phyloP scores from a whole-genome alignment of 1,140 invertebrate genomes.

The Cydia splendana region DNA sequence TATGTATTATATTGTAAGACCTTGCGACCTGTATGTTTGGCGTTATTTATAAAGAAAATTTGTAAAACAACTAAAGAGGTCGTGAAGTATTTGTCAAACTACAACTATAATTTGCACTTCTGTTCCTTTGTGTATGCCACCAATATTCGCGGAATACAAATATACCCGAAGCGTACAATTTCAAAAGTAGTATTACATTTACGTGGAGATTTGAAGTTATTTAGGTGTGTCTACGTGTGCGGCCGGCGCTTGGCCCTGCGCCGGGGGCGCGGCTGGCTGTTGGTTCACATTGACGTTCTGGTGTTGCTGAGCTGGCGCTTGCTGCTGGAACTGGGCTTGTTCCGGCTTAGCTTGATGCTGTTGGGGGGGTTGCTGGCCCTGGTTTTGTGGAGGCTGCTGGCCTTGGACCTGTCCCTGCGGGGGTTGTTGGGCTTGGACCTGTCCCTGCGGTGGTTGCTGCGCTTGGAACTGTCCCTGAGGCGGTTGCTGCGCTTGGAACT shows the following conservation, averaged over 20 bases:
- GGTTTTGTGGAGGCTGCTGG: slow-evolving; percentile 39
- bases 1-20: too few species aligned
- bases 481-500: slow-evolving; percentile 37
- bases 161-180: neutral
- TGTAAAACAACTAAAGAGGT: too few species aligned
- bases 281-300: slow-evolving; percentile 38
- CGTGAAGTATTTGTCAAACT: too few species aligned
- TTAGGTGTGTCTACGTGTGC: neutral
- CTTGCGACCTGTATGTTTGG: too few species aligned
- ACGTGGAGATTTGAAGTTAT: neutral
- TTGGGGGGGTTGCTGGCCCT: slow-evolving; percentile 13
- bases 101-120: too few species aligned
- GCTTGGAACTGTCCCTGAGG: slow-evolving; percentile 37
- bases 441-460: slow-evolving; percentile 37
- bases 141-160: neutral
- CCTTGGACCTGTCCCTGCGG: slow-evolving; percentile 37
- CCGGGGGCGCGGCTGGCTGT: slow-evolving; percentile 33
- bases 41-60: too few species aligned
- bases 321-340: slow-evolving; percentile 33
- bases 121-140: too few species aligned
- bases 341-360: slow-evolving; percentile 18
- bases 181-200: neutral
- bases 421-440: slow-evolving; percentile 37
- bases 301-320: slow-evolving; percentile 14
- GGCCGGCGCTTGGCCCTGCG: slow-evolving; percentile 42